Evolutionary conservation across 2,888 invertebrate genomes (phyloP), one percentile per base, ranked within the genome.

Genomic region (Pantelozetes paolii): DNA sequence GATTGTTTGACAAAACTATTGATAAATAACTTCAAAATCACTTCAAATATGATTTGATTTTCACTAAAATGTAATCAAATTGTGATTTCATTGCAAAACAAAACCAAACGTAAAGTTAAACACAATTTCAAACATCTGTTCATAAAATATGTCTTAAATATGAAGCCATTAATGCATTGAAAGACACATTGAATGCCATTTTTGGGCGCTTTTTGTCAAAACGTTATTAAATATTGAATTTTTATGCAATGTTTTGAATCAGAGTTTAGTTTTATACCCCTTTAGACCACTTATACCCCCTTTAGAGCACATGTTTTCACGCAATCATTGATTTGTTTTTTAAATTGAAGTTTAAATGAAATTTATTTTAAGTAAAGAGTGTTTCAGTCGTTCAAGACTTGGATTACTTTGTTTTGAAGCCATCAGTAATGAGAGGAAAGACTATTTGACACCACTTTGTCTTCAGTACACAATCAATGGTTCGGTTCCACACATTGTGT

Each of bases 401-500:
- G 81, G 85, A 32, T 85, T 86, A 79, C 84, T 85, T 70, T 86
- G 87, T 0, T 67, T 67, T 23, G 67, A 67, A 40, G 1, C 13
- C 13, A 67, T 67, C 8, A 9, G 23, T 1, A 67, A 23, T 67
- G 40, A 67, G 13, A 85, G 45, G 80, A 81, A 45, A 40, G 8
- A 28, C 1, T 71, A 48, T 32, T 48, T 11, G n/a, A 71, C 71
- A n/a, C 71, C 71, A 8, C 3, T 71, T 30, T 71, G 71, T 45
- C 45, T 71, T 30, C 50, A 50, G 26, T 87, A 90, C 76, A 91
- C 93, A 9, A 88, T 91, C 89, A 88, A 89, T 78, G 94, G 92
- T 64, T 89, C 90, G 82, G 87, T 93, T 69, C 91, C 92, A 0
- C 89, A 92, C 82, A 82, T 95, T 28, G 90, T 82, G 20, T 71